Base-by-base conservation (phyloP, 1,140 invertebrate species). In the Ganaspis sp. region DNA sequence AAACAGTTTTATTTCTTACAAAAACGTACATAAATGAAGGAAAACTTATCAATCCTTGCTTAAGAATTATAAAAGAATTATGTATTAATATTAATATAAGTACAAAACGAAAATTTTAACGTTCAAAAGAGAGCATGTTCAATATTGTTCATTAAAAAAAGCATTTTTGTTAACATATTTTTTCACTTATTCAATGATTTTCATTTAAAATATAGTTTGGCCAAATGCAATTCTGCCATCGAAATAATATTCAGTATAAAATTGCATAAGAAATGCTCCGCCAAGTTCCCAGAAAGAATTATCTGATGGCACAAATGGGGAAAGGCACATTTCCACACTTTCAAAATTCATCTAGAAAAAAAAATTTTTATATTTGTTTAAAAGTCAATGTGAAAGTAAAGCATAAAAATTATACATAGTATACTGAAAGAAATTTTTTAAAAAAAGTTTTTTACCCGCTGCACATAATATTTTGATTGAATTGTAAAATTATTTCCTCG, bases 391-490 rank as follows among this genome's bases (percentile, higher is more conserved):
- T 69, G 19, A 40, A 11, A 40, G 38, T 40, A 1, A 40, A 11
- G 15, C 15, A 11, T 12, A 40, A 40, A 40, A 40, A 40, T 40
- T 40, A 1, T 40, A 40, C 15, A 45, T 45, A 15, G 4, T n/a
- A 17, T 17, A 49, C n/a, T 49, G 6, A 17, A 3, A 34, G 2
- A 34, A 34, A 12, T n/a, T 70, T 69, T 71, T 75, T 42, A 38
- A 8, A 73, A 77, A 58, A 69, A 21, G 58, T 37, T 49, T 85
- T 86, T 91, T 87, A 95, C 94, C 81, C 90, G 90, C 11, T 96
- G 87, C 70, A 95, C 89, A 87, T 96, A 96, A 81, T 96, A 94
- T 77, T 92, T 92, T n/a, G 93, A 94, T 45, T 92, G 87, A 9
- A 96, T 91, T 6, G 90, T 90, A 87, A 95, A 97, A 0, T 87